phyloP scores from a whole-genome alignment of 2,888 invertebrate species.

The Mythimna impura region DNA sequence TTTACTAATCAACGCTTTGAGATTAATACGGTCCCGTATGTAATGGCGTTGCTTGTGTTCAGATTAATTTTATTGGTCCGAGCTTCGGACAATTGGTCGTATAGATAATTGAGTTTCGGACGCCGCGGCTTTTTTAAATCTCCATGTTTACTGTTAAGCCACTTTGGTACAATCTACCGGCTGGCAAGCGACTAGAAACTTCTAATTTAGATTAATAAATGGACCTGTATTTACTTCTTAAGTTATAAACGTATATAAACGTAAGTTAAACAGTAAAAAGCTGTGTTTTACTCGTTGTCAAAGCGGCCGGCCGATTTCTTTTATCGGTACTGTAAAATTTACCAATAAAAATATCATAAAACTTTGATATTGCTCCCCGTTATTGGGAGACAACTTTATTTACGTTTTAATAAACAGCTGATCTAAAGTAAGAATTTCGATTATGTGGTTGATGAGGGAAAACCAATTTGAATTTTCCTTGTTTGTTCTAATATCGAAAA shows the following conservation, averaged over 20 bases:
- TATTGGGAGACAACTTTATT: constrained; percentile 57
- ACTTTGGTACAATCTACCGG: constrained; percentile 75
- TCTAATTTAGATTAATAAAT: constrained; percentile 78
- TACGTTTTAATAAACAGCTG: constrained; percentile 49
- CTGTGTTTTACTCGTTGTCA: constrained; percentile 58
- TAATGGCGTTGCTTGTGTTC: constrained; percentile 86
- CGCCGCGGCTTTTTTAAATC: constrained; percentile 79
- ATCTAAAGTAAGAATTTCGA: constrained; percentile 34
- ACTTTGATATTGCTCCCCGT: constrained; percentile 45
- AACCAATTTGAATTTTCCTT: constrained; percentile 7
- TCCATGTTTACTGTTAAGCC: constrained; percentile 81
- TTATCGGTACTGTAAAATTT: constrained; percentile 65
- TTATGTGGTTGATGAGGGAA: constrained; percentile 4
- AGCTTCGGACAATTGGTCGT: constrained; percentile 87
- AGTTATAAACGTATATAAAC: constrained; percentile 47
- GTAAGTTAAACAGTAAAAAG: constrained; percentile 47
- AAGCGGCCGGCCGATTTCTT: constrained; percentile 54
- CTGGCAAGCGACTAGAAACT: constrained; percentile 70
- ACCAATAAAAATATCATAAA: constrained; percentile 69
- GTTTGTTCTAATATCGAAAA: background rate
- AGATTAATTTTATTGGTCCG: constrained; percentile 89
- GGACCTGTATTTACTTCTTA: constrained; percentile 55
- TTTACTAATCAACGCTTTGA: constrained; percentile 89
- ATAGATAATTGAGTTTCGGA: constrained; percentile 89
- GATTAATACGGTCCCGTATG: constrained; percentile 87